Evolutionary conservation across 2,113 vertebrate species (phyloP).

Genomic region (Butastur rufipennis): DNA sequence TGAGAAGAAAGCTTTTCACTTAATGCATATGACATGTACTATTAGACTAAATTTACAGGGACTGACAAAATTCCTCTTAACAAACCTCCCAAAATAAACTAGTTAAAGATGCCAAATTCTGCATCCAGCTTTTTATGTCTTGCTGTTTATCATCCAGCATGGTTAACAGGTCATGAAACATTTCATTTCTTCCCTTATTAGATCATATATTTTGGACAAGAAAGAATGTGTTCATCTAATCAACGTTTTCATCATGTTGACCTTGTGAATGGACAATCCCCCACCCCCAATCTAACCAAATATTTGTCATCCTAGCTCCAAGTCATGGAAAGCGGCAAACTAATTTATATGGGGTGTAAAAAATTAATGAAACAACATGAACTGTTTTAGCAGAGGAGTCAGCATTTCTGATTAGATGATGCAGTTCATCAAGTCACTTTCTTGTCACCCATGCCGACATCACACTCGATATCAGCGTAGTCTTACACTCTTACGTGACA

Average conservation of each 20-base stretch:
- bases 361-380: neutral
- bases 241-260: neutral
- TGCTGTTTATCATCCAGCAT: neutral
- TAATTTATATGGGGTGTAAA: neutral
- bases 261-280: neutral
- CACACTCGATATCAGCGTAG: neutral
- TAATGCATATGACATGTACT: neutral
- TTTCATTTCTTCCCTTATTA: conserved; percentile 54
- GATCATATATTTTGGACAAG: conserved; percentile 27
- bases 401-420: neutral
- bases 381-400: neutral
- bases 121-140: neutral
- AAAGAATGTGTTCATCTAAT: neutral
- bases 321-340: neutral
- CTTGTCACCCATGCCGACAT: neutral
- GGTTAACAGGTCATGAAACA: conserved; percentile 43
- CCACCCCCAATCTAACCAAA: neutral
- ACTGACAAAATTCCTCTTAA: neutral
- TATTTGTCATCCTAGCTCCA: neutral
- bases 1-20: neutral
- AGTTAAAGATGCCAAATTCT: conserved; percentile 18
- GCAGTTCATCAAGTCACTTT: neutral
- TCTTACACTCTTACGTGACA: neutral
- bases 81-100: neutral
- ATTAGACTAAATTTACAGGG: neutral